Percentiles rank a stretch among this genome's conserved stretches.
phyloP scores from a whole-genome alignment of 2,797 vertebrate species.

The Anisognathus igniventris region DNA sequence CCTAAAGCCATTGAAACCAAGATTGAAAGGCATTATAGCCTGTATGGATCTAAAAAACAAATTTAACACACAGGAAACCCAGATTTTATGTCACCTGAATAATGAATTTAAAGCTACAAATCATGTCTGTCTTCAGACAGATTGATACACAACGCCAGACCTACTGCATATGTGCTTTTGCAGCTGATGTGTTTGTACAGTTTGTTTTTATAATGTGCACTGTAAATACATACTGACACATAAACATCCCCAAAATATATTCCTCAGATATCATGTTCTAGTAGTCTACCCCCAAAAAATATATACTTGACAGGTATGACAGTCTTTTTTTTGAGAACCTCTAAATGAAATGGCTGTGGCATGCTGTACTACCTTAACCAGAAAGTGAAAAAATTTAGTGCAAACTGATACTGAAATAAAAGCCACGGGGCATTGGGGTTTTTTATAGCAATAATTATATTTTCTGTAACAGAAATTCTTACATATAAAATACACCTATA shows the following conservation, averaged over 20 bases:
- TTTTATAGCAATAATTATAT: neutral
- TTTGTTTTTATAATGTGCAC: neutral
- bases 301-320: neutral
- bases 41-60: neutral
- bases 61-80: neutral
- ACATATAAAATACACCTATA: neutral
- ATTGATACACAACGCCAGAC: neutral
- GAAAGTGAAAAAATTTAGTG: neutral
- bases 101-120: neutral
- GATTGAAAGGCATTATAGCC: neutral
- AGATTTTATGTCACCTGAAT: neutral
- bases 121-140: neutral
- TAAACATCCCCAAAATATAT: neutral
- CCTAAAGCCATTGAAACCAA: neutral
- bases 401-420: neutral
- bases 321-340: neutral
- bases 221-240: neutral
- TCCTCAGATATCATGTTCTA: neutral
- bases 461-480: neutral
- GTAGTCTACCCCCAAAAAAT: neutral
- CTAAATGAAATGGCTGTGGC: neutral
- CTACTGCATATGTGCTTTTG: neutral
- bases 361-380: neutral
- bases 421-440: fast-evolving
- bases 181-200: neutral